phyloP scores from a whole-genome alignment of 2,113 vertebrate genomes.

The Plectropomus leopardus region DNA sequence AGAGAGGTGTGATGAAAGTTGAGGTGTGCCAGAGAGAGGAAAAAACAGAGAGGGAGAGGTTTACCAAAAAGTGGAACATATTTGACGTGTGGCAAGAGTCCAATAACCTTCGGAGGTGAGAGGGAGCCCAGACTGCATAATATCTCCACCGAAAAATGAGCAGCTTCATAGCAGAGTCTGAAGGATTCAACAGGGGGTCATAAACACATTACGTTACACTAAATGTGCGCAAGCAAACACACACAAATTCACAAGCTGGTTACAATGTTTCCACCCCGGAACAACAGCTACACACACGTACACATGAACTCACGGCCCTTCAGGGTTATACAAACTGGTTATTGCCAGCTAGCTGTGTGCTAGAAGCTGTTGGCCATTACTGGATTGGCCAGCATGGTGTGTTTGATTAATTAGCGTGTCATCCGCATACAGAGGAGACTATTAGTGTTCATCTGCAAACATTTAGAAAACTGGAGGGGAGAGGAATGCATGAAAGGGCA shows the following conservation, averaged over 20 bases:
- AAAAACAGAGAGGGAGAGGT: conserved; percentile 12
- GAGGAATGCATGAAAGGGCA: conserved; percentile 39
- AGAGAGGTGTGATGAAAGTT: conserved; percentile 25
- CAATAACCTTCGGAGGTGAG: conserved; percentile 60
- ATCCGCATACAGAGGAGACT: conserved; percentile 71
- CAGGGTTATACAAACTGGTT: conserved; percentile 66
- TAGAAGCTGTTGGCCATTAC: conserved; percentile 65
- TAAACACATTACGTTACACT: conserved; percentile 49
- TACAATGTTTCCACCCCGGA: conserved; percentile 22
- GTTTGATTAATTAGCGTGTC: conserved; percentile 81
- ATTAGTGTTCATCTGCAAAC: conserved; percentile 81
- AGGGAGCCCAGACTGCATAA: conserved; percentile 47
- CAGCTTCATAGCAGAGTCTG: conserved; percentile 31
- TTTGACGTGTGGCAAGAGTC: conserved; percentile 57
- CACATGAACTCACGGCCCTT: conserved; percentile 50
- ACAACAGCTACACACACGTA: conserved; percentile 23
- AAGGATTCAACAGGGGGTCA: conserved; percentile 40
- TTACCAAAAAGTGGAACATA: conserved; percentile 48
- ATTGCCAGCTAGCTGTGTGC: conserved; percentile 58
- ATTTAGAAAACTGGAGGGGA: conserved; percentile 70
- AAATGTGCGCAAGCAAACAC: conserved; percentile 17
- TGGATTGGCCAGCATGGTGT: conserved; percentile 52
- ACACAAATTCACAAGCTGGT: conserved; percentile 29
- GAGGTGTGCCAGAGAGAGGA: not conserved
- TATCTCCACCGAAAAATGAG: conserved; percentile 53